Percentiles rank a stretch among this genome's conserved stretches.
These are phyloP conservation scores for Luscinia luscinia DNA, from an alignment of 2,797 vertebrate species.

Conservation along the genomic window DNA sequence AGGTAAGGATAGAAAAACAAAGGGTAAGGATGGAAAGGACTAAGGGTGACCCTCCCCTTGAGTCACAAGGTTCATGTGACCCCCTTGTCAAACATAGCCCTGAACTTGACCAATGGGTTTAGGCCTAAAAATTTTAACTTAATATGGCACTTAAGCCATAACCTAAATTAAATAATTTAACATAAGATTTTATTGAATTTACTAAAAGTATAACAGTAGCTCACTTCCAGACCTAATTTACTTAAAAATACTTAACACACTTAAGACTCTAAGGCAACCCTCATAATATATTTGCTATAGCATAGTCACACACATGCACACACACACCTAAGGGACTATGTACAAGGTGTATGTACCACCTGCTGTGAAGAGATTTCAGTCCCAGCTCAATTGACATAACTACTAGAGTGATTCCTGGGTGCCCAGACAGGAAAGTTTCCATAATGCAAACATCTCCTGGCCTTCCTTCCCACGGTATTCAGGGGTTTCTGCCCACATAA, in stretches of 20 bases:
- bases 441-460: background rate
- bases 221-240: background rate
- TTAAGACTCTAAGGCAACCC: background rate
- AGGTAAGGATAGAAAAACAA: background rate
- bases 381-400: background rate
- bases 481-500: background rate
- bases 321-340: background rate
- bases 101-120: background rate
- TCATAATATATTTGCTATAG: background rate
- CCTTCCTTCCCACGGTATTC: background rate
- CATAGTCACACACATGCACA: too few species aligned
- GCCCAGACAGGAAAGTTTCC: background rate
- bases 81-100: background rate
- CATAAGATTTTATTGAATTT: background rate
- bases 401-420: background rate
- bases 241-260: background rate
- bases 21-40: background rate
- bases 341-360: background rate
- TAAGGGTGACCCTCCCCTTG: background rate
- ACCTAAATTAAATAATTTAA: background rate
- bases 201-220: background rate
- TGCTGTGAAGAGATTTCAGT: background rate
- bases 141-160: background rate
- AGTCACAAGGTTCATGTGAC: background rate
- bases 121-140: background rate